Evolutionary conservation across 2,888 invertebrate genomes (phyloP), one percentile per base, ranked within the genome.

Genomic region (Neuroscelio doddi): DNA sequence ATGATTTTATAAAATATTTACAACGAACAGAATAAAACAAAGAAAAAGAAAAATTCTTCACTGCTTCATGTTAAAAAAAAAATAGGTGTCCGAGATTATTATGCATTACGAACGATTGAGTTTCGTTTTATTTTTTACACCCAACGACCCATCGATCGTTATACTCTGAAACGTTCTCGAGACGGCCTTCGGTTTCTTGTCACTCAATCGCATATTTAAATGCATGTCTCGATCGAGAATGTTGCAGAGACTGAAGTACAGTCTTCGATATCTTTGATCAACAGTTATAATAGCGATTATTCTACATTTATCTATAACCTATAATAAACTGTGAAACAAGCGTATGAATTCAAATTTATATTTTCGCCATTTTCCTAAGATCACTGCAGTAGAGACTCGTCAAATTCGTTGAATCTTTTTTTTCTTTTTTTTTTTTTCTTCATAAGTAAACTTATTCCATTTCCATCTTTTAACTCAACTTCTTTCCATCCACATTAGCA

Each of bases 261-360:
- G 82, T 82, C 79, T 79, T 80, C 78, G 73, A 75, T 81, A 81
- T 81, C 79, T 82, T 81, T 74, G 80, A 83, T 80, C 80, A 82
- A 73, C 82, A 82, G 81, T 83, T 83, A 81, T 84, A 78, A 84
- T 83, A 83, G 82, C 81, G 81, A 82, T 77, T 82, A 84, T 82
- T 83, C 83, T 82, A 84, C 82, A 83, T 83, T 84, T 83, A 83
- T 83, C 84, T 83, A 84, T 84, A 83, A 83, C 79, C 79, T 83
- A 82, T 83, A 84, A 84, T 84, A 84, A 84, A 84, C 82, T 84
- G 82, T 84, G 81, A 84, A 83, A 83, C 80, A 83, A 81, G 79
- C 83, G 82, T 83, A 82, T 51, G 65, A 68, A 68, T 65, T 64
- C 50, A 39, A 69, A 51, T 66, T 66, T 44, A 49, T 64, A 53